phyloP scores from a whole-genome alignment of 2,888 invertebrate species.

The Leptinotarsa tumamoca region DNA sequence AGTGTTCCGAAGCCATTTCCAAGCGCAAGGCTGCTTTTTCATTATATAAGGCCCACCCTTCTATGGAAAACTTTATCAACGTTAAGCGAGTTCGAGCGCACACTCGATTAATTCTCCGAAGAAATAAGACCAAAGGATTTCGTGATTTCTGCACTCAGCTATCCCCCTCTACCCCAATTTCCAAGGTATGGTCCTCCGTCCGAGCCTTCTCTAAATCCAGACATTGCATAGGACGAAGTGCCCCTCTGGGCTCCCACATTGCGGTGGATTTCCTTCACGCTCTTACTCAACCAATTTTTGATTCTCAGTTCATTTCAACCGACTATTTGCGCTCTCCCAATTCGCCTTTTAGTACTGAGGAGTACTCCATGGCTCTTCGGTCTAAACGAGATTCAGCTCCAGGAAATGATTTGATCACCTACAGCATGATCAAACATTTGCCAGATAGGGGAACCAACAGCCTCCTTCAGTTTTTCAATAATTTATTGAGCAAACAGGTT shows the following conservation, averaged over 20 bases:
- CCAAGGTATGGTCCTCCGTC: not conserved
- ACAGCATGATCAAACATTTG: not conserved
- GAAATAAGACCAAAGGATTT: not conserved
- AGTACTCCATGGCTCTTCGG: not conserved
- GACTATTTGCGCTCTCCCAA: not conserved
- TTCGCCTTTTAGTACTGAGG: not conserved
- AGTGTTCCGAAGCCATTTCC: not conserved
- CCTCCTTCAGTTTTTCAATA: not conserved
- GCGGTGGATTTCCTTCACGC: not conserved
- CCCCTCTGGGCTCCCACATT: not conserved
- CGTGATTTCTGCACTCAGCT: not conserved
- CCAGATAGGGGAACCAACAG: not conserved
- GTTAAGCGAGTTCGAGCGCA: slow-evolving; percentile 3
- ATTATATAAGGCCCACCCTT: not conserved
- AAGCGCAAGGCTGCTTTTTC: not conserved
- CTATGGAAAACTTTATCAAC: not conserved
- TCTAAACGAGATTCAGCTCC: not conserved
- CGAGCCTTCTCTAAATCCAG: not conserved
- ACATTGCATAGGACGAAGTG: not conserved
- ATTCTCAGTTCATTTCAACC: not conserved
- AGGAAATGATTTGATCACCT: not conserved
- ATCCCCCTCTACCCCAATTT: not conserved
- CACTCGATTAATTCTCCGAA: not conserved
- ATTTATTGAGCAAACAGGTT: not conserved
- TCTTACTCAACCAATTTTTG: not conserved